Base-by-base conservation (phyloP, 2,888 invertebrate species). In the Cosmia trapezina region DNA sequence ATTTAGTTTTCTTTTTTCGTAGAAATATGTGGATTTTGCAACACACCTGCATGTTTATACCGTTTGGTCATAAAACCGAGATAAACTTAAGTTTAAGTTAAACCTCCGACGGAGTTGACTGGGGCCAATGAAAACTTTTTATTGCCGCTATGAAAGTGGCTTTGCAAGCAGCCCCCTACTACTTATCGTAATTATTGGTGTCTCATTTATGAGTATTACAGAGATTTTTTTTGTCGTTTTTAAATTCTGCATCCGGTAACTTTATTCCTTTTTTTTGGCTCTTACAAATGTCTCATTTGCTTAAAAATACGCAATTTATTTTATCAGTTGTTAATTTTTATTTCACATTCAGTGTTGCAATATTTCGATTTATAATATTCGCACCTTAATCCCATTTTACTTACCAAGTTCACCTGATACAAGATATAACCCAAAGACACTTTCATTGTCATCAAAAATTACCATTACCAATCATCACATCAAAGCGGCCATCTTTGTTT, bases 91-190 rank as follows among this genome's bases (percentile, higher is more conserved):
- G 88, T 90, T 91, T 87, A 87, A 90, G 87, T 89, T 89, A 87
- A 89, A 89, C 89, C 89, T 85, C 89, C 85, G 82, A 80, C 80
- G 70, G 83, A 82, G 87, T 86, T 84, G 84, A 91, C 92, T 90
- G 88, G 86, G 83, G 89, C 91, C 92, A 93, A 93, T 94, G 94
- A 93, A 94, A 94, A 94, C 87, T 94, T 94, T 95, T 94, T 93
- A 95, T 90, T 90, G 88, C 91, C 61, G 89, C 91, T 85, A 92
- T 93, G 93, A 93, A 94, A 93, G 87, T 89, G 88, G 88, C 88
- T 88, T 86, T 83, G 86, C 86, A 82, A 80, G 85, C 78, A 75
- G 53, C 89, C 89, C 89, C 86, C 87, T 92, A 93, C 92, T 80
- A 88, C 61, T 71, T 70, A 63, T 54, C 63, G 61, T 65, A 73